Base-by-base conservation (phyloP, 2,888 invertebrate species). In the Hirtodrosophila alboralis region DNA sequence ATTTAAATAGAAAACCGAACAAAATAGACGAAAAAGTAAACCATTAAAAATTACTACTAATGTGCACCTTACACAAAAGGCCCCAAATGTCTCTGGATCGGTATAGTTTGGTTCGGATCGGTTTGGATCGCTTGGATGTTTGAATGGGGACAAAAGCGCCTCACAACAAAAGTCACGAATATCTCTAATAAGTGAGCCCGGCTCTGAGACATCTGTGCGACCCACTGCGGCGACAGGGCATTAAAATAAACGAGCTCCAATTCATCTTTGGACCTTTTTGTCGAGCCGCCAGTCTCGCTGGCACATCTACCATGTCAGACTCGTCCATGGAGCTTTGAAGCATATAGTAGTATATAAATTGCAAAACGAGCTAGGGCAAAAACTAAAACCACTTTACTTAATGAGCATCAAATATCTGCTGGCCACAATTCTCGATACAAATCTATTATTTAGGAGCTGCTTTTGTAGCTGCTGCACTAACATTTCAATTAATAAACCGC, bases 1-100 rank as follows among this genome's bases (percentile, higher is more conserved):
- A 72, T 68, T 74, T 78, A 71, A 76, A 76, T 56, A 80, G 45
- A 69, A 69, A 72, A 66, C 72, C 65, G 63, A 71, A 84, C 79
- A 79, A 77, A 76, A 49, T 75, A 53, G 70, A 81, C 79, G 66
- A 73, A 81, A 86, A 85, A 88, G 88, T 81, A 86, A 86, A 73
- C 85, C 88, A 88, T 88, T 88, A 88, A 87, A 88, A 87, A 87
- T 88, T 87, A 88, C 80, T 87, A 81, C 87, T 88, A 88, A 88
- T 88, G 86, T 88, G 86, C 88, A 88, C 86, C 87, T 88, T 86
- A 86, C 83, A 86, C 76, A 77, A 71, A 64, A 58, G 61, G 18
- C 18, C n/a, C n/a, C n/a, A n/a, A n/a, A n/a, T 18, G 18, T 5
- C 18, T 5, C 18, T 18, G 44, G 34, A 36, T 49, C 18, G 28